These are phyloP conservation scores for Brenthis hecate DNA, from an alignment of 2,888 invertebrate genomes.

Conservation along the genomic window DNA sequence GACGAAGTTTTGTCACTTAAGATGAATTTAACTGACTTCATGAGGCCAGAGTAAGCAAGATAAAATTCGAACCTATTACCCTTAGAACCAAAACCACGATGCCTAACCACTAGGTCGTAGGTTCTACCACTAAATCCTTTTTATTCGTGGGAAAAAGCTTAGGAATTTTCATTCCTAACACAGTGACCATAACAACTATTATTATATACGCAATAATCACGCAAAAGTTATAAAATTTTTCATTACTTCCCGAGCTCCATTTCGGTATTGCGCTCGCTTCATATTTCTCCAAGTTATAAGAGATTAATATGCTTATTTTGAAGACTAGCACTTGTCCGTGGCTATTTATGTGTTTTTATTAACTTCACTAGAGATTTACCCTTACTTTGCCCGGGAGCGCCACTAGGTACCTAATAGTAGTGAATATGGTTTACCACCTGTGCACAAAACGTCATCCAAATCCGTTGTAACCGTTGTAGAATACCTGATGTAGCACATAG, in stretches of 20 bases:
- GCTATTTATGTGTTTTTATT: no score
- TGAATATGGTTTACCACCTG: no score
- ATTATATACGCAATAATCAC: constrained; percentile 26
- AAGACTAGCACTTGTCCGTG: no score
- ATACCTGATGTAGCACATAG: no score
- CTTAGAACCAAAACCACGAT: no score
- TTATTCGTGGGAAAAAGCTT: constrained; percentile 1
- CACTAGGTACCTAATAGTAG: background rate
- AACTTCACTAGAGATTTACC: no score
- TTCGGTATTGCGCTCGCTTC: constrained; percentile 60
- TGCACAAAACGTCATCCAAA: no score
- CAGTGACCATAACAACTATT: constrained; percentile 20
- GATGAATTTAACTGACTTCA: no score
- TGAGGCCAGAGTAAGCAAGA: no score
- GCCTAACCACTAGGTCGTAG: background rate
- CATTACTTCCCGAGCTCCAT: constrained; percentile 58
- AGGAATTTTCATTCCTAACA: constrained; percentile 36
- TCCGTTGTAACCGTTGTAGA: no score
- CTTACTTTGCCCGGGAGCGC: no score
- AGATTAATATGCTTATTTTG: background rate
- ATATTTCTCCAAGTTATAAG: constrained; percentile 44
- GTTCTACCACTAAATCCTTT: background rate
- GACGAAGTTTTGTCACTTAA: no score
- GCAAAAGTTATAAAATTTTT: constrained; percentile 52
- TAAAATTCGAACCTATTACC: background rate